Percentiles rank a stretch among this genome's conserved stretches.
These are phyloP conservation scores for Sphaeridia pumilis DNA, from an alignment of 2,888 invertebrate species.

Conservation along the genomic window DNA sequence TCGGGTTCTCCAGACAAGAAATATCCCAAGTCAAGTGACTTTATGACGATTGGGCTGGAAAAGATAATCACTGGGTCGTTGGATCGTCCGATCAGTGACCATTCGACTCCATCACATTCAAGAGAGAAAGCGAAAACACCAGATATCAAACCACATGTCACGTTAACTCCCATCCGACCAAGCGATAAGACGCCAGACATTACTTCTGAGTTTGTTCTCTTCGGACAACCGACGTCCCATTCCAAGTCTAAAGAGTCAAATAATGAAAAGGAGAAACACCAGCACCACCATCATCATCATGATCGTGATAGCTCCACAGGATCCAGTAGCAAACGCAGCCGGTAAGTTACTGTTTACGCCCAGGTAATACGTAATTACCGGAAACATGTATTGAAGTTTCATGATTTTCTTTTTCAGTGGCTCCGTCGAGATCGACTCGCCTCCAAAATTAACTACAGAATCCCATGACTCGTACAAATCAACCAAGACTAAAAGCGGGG, in stretches of 20 bases:
- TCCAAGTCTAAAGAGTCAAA: conserved; percentile 12
- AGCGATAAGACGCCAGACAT: conserved; percentile 12
- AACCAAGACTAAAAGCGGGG: not conserved
- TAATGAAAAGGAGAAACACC: conserved; percentile 21
- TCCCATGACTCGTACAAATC: too few relatives aligned
- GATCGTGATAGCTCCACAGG: conserved; percentile 14
- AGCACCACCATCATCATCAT: too few relatives aligned
- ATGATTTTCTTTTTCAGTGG: too few relatives aligned
- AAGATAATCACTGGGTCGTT: conserved; percentile 31
- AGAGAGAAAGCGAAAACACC: conserved; percentile 22
- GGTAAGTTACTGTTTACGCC: conserved; percentile 15
- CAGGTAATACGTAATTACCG: not conserved
- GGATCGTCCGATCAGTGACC: conserved; percentile 32
- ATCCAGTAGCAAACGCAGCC: conserved; percentile 23
- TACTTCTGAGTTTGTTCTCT: conserved; percentile 2
- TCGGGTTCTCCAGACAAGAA: not conserved
- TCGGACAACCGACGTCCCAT: conserved; percentile 1
- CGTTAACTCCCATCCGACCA: conserved; percentile 30
- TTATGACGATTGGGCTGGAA: conserved; percentile 25
- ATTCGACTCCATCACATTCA: conserved; percentile 5
- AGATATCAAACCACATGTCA: conserved; percentile 35
- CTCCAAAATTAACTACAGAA: not conserved
- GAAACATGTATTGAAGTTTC: too few relatives aligned
- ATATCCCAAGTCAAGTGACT: conserved; percentile 7
- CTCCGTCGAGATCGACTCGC: not conserved